These are phyloP conservation scores for Drosophila crucigera DNA, from an alignment of 2,888 invertebrate genomes.

Conservation along the genomic window DNA sequence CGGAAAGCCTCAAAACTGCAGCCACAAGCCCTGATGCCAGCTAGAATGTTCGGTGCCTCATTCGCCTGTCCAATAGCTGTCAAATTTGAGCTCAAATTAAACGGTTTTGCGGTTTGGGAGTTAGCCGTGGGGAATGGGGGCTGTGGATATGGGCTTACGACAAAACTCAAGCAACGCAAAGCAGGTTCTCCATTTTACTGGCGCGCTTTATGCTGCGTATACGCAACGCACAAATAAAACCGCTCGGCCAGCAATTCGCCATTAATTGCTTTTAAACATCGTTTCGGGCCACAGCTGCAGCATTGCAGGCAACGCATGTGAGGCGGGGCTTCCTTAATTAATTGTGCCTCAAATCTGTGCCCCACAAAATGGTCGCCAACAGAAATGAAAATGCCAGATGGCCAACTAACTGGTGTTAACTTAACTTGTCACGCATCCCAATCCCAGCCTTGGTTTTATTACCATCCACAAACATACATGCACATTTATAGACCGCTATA, in stretches of 20 bases:
- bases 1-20: constrained; percentile 48
- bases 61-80: constrained; percentile 70
- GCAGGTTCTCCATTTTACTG: constrained; percentile 27
- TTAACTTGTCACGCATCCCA: neutral
- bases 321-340: constrained; percentile 41
- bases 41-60: neutral
- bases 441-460: constrained; percentile 34
- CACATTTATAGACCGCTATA: neutral
- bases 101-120: constrained; percentile 22
- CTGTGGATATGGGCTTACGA: constrained; percentile 3
- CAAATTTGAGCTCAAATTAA: constrained; percentile 73
- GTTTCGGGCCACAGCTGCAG: neutral
- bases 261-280: constrained; percentile 38
- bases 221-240: constrained; percentile 36
- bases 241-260: constrained; percentile 13
- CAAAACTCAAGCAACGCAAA: constrained; percentile 31
- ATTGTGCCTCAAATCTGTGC: constrained; percentile 48
- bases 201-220: constrained; percentile 39
- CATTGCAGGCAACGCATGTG: constrained; percentile 16
- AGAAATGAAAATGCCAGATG: constrained; percentile 40
- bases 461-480: constrained; percentile 11
- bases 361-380: constrained; percentile 36
- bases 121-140: neutral
- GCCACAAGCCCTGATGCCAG: constrained; percentile 24
- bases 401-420: constrained; percentile 11